Evolutionary conservation across 2,888 invertebrate species (phyloP), one percentile per base, ranked within the genome.

Genomic region (Apodemia duryi): DNA sequence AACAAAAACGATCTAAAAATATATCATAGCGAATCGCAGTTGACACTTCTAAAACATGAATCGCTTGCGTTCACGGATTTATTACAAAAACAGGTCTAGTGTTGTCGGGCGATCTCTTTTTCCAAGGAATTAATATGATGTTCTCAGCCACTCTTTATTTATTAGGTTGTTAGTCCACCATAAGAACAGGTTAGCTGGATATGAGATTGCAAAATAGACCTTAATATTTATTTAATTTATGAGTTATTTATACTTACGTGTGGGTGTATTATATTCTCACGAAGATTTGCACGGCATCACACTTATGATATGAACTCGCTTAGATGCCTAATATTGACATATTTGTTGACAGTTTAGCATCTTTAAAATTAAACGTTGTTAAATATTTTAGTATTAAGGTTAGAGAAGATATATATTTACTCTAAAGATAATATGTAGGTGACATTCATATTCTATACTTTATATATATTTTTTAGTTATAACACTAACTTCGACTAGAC

Each of bases 221-320:
- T 75, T 73, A 80, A 80, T 81, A 83, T 81, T 76, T 77, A 72
- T 72, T 77, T 80, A 82, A 83, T 85, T 83, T 85, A 83, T 83
- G 76, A 73, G 75, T 71, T 76, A 78, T 82, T 81, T 79, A 80
- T 79, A 75, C 74, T 46, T 75, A 74, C 41, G 41, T 71, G 77
- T 82, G 72, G 78, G 78, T 76, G 79, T 77, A 79, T 43, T 43
- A 10, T 43, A 43, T 84, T 81, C 77, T 78, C 77, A 79, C 77
- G 54, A 11, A 29, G 46, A 13, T 46, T 46, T 46, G 13, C 46
- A 46, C 72, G 76, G 71, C 75, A 74, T 75, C 69, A 76, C 73
- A 73, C 75, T 60, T 70, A 71, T 70, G 68, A 71, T 75, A 72
- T 46, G 13, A 21, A 21, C 46, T 13, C 13, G 13, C 46, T 5